A percentile compares a stretch with the other conserved stretches of the same genome.
Evolutionary conservation across 1,140 invertebrate genomes (phyloP).

Genomic region (Cataglyphis hispanica): DNA sequence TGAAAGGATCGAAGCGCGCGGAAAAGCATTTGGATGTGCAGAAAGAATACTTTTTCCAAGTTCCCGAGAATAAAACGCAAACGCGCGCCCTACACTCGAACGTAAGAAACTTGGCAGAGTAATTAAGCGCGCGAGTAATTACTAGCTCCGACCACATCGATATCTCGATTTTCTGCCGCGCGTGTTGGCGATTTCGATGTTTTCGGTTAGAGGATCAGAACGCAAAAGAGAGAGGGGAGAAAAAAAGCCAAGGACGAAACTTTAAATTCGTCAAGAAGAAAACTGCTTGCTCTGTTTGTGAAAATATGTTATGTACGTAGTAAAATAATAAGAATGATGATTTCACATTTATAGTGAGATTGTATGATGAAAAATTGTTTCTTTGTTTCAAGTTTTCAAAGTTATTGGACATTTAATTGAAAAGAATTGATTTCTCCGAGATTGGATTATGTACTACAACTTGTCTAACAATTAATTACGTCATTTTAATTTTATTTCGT

Average conservation of each 20-base stretch:
- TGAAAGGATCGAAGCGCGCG: constrained; percentile 67
- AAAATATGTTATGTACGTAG: neutral
- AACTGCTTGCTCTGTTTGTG: neutral
- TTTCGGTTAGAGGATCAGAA: constrained; percentile 21
- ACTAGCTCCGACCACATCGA: constrained; percentile 46
- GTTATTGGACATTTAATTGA: neutral
- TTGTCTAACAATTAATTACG: neutral
- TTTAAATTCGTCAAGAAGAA: neutral
- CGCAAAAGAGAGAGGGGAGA: neutral
- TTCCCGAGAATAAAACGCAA: constrained; percentile 61
- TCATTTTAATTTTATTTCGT: constrained; percentile 3
- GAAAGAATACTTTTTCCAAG: constrained; percentile 64
- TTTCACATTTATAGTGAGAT: constrained; percentile 1
- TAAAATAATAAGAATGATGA: constrained; percentile 21
- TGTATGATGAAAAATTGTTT: neutral
- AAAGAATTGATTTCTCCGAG: neutral
- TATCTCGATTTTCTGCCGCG: constrained; percentile 34
- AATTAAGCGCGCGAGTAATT: constrained; percentile 73
- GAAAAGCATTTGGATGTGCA: constrained; percentile 65
- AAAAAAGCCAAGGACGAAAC: constrained; percentile 10
- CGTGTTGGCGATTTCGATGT: constrained; percentile 1
- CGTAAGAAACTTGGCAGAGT: constrained; percentile 62
- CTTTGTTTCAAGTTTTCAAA: constrained; percentile 13
- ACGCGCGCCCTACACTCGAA: neutral
- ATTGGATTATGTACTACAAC: neutral